Conservation (phyloP, 1,140 invertebrate species). For the Formica selysi region DNA sequence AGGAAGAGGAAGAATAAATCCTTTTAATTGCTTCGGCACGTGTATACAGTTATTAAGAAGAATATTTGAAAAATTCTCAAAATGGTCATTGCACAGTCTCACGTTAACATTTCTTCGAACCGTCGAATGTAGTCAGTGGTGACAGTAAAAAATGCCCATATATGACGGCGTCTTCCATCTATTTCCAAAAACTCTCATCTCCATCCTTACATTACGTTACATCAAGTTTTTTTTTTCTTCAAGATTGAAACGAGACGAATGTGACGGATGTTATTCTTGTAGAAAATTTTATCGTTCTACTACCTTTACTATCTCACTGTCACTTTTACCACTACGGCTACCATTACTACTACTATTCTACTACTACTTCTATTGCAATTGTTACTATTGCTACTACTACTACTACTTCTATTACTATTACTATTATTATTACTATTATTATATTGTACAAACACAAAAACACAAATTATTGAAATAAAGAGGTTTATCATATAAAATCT, state of each 20-base stretch:
- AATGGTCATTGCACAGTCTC: slow-evolving; percentile 59
- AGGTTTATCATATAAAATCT: slow-evolving; percentile 78
- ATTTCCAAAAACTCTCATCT: slow-evolving; percentile 14
- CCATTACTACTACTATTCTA: slow-evolving; percentile 55
- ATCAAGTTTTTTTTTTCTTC: not conserved
- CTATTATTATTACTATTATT: slow-evolving; percentile 77
- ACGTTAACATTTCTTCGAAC: slow-evolving; percentile 62
- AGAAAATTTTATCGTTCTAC: slow-evolving; percentile 26
- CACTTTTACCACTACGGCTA: slow-evolving; percentile 65
- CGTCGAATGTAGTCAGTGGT: slow-evolving; percentile 59
- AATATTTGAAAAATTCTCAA: slow-evolving; percentile 27
- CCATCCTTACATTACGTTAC: not conserved
- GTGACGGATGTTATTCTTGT: slow-evolving; percentile 1
- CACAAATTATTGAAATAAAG: slow-evolving; percentile 81
- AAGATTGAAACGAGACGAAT: slow-evolving; percentile 16
- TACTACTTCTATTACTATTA: slow-evolving; percentile 73
- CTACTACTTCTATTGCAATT: slow-evolving; percentile 66
- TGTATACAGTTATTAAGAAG: slow-evolving; percentile 21
- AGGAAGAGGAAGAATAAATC: slow-evolving; percentile 87
- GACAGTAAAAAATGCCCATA: slow-evolving; percentile 58
- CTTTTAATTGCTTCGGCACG: not conserved
- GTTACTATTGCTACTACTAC: slow-evolving; percentile 74
- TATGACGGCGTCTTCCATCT: slow-evolving; percentile 7
- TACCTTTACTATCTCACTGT: slow-evolving; percentile 68
- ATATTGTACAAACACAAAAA: slow-evolving; percentile 78